Percentiles rank a stretch among this genome's conserved stretches.
These are phyloP conservation scores for Takifugu rubripes DNA, from an alignment of 2,797 vertebrate species.

Conservation along the genomic window DNA sequence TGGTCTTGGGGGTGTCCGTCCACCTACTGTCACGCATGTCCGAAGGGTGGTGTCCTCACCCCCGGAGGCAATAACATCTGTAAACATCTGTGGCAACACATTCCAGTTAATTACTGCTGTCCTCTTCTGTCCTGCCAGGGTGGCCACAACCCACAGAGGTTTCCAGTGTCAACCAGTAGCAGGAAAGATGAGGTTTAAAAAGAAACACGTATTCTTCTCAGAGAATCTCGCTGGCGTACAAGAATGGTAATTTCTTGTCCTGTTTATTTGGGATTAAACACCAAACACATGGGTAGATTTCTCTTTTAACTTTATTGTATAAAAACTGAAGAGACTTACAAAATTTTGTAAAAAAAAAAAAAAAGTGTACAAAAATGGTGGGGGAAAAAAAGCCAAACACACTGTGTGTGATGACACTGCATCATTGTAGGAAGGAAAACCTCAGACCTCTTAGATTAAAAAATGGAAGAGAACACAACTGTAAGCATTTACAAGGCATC, in stretches of 20 bases:
- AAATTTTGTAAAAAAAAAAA: slow-evolving; percentile 75
- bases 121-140: background rate
- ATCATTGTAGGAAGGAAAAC: slow-evolving; percentile 16
- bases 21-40: slow-evolving; percentile 5
- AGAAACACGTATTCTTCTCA: too few relatives aligned
- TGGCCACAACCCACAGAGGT: background rate
- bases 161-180: background rate
- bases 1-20: slow-evolving; percentile 6
- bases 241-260: too few relatives aligned
- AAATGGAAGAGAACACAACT: slow-evolving; percentile 42
- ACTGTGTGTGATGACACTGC: slow-evolving; percentile 63
- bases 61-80: slow-evolving; percentile 24
- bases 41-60: background rate
- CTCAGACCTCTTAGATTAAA: slow-evolving; percentile 13
- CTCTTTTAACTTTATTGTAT: slow-evolving; percentile 72
- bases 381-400: slow-evolving; percentile 62
- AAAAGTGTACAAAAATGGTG: slow-evolving; percentile 59
- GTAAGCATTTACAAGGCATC: background rate
- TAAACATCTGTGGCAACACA: slow-evolving; percentile 30
- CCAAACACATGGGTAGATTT: slow-evolving; percentile 14
- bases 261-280: slow-evolving; percentile 1
- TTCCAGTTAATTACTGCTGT: background rate
- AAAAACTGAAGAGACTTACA: slow-evolving; percentile 68
- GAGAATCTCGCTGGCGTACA: too few relatives aligned
- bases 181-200: too few relatives aligned